Percentiles rank a stretch among this genome's conserved stretches.
Conservation (phyloP, 2,113 vertebrate species). For the Alligator sinensis region DNA sequence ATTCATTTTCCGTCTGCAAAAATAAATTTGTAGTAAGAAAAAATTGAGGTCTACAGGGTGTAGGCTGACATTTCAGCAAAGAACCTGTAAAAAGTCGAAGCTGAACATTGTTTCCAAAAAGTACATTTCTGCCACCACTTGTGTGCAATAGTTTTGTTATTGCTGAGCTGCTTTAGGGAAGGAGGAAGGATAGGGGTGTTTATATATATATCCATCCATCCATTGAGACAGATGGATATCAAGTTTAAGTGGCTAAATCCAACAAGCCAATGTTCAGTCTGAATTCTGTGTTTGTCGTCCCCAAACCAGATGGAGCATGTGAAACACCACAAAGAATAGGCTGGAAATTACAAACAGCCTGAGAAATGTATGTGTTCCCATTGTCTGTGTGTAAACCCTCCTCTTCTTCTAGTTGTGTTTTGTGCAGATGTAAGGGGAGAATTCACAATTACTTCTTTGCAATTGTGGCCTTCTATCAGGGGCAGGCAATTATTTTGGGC, state of each 20-base stretch:
- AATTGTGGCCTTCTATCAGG: neutral
- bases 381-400: rapidly evolving
- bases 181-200: slow-evolving; percentile 20
- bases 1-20: neutral
- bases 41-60: slow-evolving; percentile 1
- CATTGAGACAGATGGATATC: slow-evolving; percentile 25
- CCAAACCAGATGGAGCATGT: too few relatives aligned
- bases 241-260: neutral
- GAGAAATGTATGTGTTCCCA: rapidly evolving
- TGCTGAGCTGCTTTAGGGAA: slow-evolving; percentile 45
- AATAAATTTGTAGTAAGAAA: neutral
- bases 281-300: neutral
- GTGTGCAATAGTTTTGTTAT: slow-evolving; percentile 42
- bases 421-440: neutral
- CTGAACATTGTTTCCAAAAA: slow-evolving; percentile 51
- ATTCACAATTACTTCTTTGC: neutral
- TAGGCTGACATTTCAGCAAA: slow-evolving; percentile 2
- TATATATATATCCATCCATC: neutral
- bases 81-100: slow-evolving; percentile 41
- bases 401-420: neutral
- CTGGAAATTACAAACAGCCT: neutral
- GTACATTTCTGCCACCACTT: slow-evolving; percentile 30
- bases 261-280: neutral
- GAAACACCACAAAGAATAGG: too few relatives aligned
- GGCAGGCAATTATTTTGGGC: too few relatives aligned